Base-by-base conservation (phyloP, 2,888 invertebrate genomes). In the Spilosoma lubricipeda region DNA sequence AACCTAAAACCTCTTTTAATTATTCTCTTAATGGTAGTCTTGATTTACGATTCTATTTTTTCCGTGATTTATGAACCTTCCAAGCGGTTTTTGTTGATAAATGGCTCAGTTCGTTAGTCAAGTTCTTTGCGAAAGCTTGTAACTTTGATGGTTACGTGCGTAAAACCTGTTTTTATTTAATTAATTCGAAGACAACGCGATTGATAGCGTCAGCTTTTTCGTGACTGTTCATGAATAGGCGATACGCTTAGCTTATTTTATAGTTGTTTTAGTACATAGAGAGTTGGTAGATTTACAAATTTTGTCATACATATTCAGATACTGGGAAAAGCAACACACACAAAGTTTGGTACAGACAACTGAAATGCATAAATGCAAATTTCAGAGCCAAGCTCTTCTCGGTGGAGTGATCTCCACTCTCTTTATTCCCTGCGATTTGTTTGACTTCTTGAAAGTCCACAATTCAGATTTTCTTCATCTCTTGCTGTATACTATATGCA, bases 51-150 rank as follows among this genome's bases (percentile, higher is more conserved):
- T 78, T 67, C 69, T 63, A 77, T 76, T 82, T 78, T 77, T 77
- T 80, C 77, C 39, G 67, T 84, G 84, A 81, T 84, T 80, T 84
- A 84, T 81, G 75, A 80, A 77, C 65, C 70, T 71, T 68, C 30
- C 69, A 70, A 83, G 78, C 82, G 75, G 80, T 84, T 81, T 77
- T 77, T 71, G 56, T 76, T 84, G 83, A 84, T 82, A 83, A 84
- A 84, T 84, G 74, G 48, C 67, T 20, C 36, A 39, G 74, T 76
- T 67, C 59, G 79, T 78, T 74, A 42, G 71, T 70, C 42, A 59
- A 74, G 77, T 70, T 80, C 78, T 75, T 82, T 77, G 67, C 76
- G 56, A 75, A 75, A 70, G 56, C 11, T 70, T 67, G 9, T 75
- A 72, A 70, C 63, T 82, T 74, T 77, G 69, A 77, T 78, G 76